A percentile compares a stretch with the other conserved stretches of the same genome.
phyloP scores from a whole-genome alignment of 2,113 vertebrate species.

The Periophthalmodon schlosseri region DNA sequence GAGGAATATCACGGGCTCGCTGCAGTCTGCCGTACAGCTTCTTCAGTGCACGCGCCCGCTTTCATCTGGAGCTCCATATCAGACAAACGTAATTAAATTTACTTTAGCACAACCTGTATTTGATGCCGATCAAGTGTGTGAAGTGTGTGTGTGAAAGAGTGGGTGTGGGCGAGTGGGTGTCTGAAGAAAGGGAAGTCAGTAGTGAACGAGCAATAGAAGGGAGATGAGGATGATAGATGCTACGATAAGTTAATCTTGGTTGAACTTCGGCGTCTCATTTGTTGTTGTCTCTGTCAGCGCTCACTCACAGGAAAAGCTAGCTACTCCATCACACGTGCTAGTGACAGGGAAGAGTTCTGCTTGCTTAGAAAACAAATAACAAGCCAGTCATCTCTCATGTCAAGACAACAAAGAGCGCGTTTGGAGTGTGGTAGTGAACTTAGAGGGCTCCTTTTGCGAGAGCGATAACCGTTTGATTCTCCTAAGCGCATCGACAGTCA shows the following conservation, averaged over 20 bases:
- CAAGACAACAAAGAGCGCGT: slow-evolving; percentile 74
- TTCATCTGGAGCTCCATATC: slow-evolving; percentile 80
- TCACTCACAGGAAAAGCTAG: slow-evolving; percentile 55
- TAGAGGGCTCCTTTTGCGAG: slow-evolving; percentile 71
- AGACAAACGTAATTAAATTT: slow-evolving; percentile 84
- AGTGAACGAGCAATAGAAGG: slow-evolving; percentile 43
- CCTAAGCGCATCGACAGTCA: slow-evolving; percentile 72
- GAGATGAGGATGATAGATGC: slow-evolving; percentile 67
- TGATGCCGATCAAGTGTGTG: slow-evolving; percentile 77
- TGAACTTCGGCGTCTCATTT: slow-evolving; percentile 74
- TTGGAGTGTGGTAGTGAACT: slow-evolving; percentile 76
- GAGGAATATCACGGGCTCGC: slow-evolving; percentile 76
- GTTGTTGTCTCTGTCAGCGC: slow-evolving; percentile 64
- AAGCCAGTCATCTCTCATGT: slow-evolving; percentile 76
- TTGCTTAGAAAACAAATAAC: slow-evolving; percentile 75
- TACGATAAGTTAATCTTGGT: slow-evolving; percentile 73
- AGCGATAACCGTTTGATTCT: slow-evolving; percentile 73
- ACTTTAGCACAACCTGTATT: slow-evolving; percentile 79
- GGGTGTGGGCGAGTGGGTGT: slow-evolving; percentile 66
- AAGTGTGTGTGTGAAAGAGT: slow-evolving; percentile 41
- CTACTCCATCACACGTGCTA: slow-evolving; percentile 68
- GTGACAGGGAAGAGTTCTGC: slow-evolving; percentile 70
- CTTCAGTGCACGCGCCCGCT: slow-evolving; percentile 72
- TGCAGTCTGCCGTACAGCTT: slow-evolving; percentile 72
- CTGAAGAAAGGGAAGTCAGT: slow-evolving; percentile 52